These are phyloP conservation scores for Euplexia lucipara DNA, from an alignment of 2,888 invertebrate species.

Conservation along the genomic window DNA sequence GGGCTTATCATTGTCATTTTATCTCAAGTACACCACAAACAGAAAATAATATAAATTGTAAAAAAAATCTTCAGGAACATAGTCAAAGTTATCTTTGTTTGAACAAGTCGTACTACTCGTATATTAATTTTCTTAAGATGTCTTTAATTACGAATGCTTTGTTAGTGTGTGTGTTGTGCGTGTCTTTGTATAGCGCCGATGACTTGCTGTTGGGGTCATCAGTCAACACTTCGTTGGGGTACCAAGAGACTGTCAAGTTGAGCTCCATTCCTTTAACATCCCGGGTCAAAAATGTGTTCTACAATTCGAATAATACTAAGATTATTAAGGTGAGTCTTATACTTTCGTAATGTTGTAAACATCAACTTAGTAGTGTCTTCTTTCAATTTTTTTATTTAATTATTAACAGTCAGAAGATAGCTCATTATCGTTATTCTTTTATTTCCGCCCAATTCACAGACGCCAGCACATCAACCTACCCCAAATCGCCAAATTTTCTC, in stretches of 20 bases:
- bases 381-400: too few relatives aligned
- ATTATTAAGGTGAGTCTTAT: constrained; percentile 80
- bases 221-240: constrained; percentile 71
- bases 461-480: too few relatives aligned
- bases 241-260: constrained; percentile 78
- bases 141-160: constrained; percentile 16
- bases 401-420: too few relatives aligned
- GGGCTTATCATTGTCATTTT: constrained; percentile 27
- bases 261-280: constrained; percentile 73
- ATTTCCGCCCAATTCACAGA: too few relatives aligned
- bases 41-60: constrained; percentile 44
- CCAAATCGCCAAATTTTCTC: too few relatives aligned
- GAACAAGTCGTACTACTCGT: not conserved
- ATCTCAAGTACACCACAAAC: constrained; percentile 35
- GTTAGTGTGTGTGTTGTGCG: constrained; percentile 45
- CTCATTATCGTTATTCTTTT: too few relatives aligned
- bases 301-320: constrained; percentile 71
- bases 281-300: constrained; percentile 83
- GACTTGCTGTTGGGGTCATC: constrained; percentile 77
- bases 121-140: constrained; percentile 41
- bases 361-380: too few relatives aligned
- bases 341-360: too few relatives aligned
- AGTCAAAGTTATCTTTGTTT: not conserved
- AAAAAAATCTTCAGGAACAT: constrained; percentile 2
- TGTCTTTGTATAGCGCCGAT: constrained; percentile 54